These are phyloP conservation scores for Macrosteles quadrilineatus DNA, from an alignment of 1,140 invertebrate genomes.

Conservation along the genomic window DNA sequence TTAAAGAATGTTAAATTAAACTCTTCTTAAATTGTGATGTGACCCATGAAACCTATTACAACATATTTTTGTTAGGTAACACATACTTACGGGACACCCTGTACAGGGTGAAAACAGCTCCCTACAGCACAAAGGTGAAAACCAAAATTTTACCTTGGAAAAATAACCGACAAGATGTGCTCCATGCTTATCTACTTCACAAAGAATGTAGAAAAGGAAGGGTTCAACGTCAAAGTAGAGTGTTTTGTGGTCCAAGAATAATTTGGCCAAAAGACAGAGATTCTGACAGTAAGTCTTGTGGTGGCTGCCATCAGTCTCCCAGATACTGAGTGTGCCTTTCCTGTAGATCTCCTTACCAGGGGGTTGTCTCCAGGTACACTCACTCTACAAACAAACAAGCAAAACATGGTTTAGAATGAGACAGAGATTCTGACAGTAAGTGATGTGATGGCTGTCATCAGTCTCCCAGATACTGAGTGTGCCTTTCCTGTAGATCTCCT, in stretches of 20 bases:
- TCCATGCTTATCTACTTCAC: conserved; percentile 92
- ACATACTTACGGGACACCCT: too few species aligned
- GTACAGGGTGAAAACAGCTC: too few species aligned
- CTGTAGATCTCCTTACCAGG: conserved; percentile 92
- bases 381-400: conserved; percentile 53
- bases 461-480: conserved; percentile 88
- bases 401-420: too few species aligned
- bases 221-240: conserved; percentile 98
- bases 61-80: too few species aligned
- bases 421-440: conserved; percentile 96
- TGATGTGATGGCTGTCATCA: conserved; percentile 87
- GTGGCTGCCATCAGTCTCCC: conserved; percentile 88
- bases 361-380: conserved; percentile 84
- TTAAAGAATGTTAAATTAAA: too few species aligned
- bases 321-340: conserved; percentile 85
- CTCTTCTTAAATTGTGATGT: too few species aligned
- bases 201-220: conserved; percentile 95
- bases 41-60: too few species aligned
- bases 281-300: conserved; percentile 97
- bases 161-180: conserved; percentile 98
- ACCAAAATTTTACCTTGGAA: conserved; percentile 70
- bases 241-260: conserved; percentile 97
- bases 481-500: conserved; percentile 92
- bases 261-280: conserved; percentile 90
- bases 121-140: too few species aligned